Percentiles rank a stretch among this genome's conserved stretches.
Conservation (phyloP, 2,888 invertebrate genomes). For the Bembecia ichneumoniformis region DNA sequence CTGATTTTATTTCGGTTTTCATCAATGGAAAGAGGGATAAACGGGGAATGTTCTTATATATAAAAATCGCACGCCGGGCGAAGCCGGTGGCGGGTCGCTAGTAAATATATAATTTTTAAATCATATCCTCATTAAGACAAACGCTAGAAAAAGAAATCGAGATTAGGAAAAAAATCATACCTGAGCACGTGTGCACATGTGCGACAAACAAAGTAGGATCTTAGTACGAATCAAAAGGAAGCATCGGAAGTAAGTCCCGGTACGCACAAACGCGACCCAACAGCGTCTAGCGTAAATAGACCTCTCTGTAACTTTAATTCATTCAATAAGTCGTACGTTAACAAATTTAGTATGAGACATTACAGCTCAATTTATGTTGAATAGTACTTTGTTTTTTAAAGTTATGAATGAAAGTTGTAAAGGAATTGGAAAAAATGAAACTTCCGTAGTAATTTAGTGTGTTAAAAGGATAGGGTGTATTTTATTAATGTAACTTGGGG, state of each 20-base stretch:
- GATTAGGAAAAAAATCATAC: slow-evolving; percentile 30
- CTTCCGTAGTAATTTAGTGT: background rate
- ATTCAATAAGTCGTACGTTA: background rate
- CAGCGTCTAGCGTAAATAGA: slow-evolving; percentile 16
- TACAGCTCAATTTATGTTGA: background rate
- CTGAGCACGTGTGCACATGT: slow-evolving; percentile 46
- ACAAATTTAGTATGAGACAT: background rate
- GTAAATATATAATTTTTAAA: too few species aligned
- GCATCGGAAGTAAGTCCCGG: slow-evolving; percentile 43
- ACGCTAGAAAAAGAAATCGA: slow-evolving; percentile 2
- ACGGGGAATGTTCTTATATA: too few species aligned
- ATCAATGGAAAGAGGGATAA: too few species aligned
- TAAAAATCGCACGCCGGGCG: too few species aligned
- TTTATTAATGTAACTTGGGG: background rate
- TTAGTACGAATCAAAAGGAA: slow-evolving; percentile 33
- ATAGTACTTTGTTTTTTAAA: slow-evolving; percentile 1
- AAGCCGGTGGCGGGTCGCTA: too few species aligned
- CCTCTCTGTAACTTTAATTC: slow-evolving; percentile 10
- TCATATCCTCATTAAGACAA: too few species aligned
- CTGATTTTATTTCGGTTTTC: too few species aligned
- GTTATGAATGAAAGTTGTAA: slow-evolving; percentile 16
- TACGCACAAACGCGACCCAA: slow-evolving; percentile 23
- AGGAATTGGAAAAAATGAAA: slow-evolving; percentile 6
- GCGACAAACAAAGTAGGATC: slow-evolving; percentile 23
- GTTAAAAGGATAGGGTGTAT: background rate